A percentile compares a stretch with the other conserved stretches of the same genome.
These are phyloP conservation scores for Pyralis farinalis DNA, from an alignment of 2,888 invertebrate species.

Conservation along the genomic window DNA sequence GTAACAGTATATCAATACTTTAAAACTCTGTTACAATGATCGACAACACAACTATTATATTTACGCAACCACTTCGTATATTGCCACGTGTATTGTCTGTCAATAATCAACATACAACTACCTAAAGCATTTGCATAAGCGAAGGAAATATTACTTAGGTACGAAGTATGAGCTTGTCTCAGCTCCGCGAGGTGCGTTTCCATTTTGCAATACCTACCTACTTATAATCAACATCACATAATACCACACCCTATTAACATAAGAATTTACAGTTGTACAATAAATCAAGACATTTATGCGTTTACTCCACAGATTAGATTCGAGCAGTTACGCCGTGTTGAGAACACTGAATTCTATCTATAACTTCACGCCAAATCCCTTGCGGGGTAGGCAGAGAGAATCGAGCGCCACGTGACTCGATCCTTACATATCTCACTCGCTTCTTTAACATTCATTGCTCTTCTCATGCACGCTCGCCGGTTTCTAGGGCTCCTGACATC, in stretches of 20 bases:
- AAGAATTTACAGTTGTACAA: constrained; percentile 61
- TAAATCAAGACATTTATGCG: constrained; percentile 66
- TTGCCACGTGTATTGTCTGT: constrained; percentile 67
- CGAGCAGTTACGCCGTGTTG: no score
- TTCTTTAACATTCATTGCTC: no score
- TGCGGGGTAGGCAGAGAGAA: no score
- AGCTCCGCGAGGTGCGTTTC: constrained; percentile 55
- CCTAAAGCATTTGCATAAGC: constrained; percentile 55
- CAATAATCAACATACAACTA: constrained; percentile 57
- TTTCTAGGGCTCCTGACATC: no score
- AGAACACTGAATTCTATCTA: no score
- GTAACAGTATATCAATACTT: no score
- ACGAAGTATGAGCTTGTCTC: constrained; percentile 42
- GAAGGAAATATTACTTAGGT: constrained; percentile 55
- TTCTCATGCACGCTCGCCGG: no score
- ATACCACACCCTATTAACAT: constrained; percentile 63
- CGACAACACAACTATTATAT: constrained; percentile 57
- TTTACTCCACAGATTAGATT: no score
- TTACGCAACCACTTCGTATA: constrained; percentile 46
- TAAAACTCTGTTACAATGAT: constrained; percentile 19
- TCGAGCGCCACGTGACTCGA: no score
- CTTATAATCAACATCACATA: constrained; percentile 44
- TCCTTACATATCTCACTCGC: no score
- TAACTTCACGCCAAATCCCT: no score
- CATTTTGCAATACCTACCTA: constrained; percentile 60